Conservation (phyloP, 2,888 invertebrate species). For the Andrena minutula region DNA sequence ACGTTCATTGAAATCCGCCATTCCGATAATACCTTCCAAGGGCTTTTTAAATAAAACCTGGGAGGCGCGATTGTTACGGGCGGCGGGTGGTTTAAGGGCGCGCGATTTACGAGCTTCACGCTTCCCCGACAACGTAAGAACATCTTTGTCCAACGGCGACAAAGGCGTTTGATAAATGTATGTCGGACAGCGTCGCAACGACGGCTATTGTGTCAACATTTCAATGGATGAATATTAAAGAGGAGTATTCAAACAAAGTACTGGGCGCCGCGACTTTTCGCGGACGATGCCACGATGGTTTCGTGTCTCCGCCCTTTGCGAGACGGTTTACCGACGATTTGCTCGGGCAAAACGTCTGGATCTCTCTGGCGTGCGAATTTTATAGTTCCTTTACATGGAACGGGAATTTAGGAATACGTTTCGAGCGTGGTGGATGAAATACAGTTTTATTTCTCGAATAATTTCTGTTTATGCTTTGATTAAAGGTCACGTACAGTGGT, state of each 20-base stretch:
- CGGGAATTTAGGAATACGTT: constrained; percentile 32
- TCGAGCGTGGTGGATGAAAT: neutral
- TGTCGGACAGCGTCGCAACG: constrained; percentile 36
- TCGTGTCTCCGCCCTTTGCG: constrained; percentile 9
- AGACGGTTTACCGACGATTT: constrained; percentile 42
- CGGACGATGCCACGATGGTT: constrained; percentile 4
- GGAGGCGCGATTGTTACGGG: constrained; percentile 3
- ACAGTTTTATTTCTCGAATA: neutral
- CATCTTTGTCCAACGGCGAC: constrained; percentile 53
- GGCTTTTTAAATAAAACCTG: constrained; percentile 25
- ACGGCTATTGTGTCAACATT: constrained; percentile 58
- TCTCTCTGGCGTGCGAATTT: constrained; percentile 20
- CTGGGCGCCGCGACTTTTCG: constrained; percentile 20
- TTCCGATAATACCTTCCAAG: constrained; percentile 14
- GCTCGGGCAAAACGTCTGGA: constrained; percentile 14
- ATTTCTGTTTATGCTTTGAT: neutral
- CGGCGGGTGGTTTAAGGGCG: constrained; percentile 3
- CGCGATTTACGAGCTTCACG: constrained; percentile 55
- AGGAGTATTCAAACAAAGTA: constrained; percentile 34
- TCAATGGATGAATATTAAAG: constrained; percentile 49
- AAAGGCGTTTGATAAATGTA: constrained; percentile 59
- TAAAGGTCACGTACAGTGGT: too few relatives aligned
- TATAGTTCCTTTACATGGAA: neutral
- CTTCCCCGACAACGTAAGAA: constrained; percentile 48
- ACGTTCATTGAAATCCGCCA: constrained; percentile 29